Percentiles rank a stretch among this genome's conserved stretches.
Conservation (phyloP, 1,140 invertebrate genomes). For the Neodiprion fabricii region DNA sequence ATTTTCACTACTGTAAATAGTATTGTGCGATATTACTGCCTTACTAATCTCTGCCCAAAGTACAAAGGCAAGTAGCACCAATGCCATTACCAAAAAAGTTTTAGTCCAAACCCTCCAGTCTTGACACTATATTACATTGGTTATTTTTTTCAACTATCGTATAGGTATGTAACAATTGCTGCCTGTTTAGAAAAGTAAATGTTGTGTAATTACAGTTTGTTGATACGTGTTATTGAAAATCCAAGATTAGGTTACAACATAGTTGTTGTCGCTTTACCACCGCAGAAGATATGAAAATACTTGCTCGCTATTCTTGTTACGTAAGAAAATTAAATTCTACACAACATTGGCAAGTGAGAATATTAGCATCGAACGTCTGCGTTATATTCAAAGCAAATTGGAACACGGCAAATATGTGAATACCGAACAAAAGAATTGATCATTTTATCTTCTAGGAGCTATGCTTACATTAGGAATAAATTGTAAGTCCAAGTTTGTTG, state of each 20-base stretch:
- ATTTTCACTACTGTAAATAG: background rate
- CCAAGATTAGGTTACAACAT: background rate
- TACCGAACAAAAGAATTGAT: background rate
- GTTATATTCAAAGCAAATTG: background rate
- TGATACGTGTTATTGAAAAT: background rate
- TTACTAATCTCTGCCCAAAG: background rate
- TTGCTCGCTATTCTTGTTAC: background rate
- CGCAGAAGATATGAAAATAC: background rate
- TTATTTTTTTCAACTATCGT: too few relatives aligned
- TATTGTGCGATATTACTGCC: background rate
- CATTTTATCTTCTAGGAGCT: background rate
- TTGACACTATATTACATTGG: too few relatives aligned
- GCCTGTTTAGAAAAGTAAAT: too few relatives aligned
- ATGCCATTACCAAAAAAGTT: too few relatives aligned
- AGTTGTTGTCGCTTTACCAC: background rate
- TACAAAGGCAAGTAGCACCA: background rate
- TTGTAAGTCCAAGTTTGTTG: background rate
- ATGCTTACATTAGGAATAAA: background rate
- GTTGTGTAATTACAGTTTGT: background rate
- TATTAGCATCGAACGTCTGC: background rate
- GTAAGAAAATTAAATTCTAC: background rate
- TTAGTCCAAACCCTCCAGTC: too few relatives aligned
- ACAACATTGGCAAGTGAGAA: background rate
- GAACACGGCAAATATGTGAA: background rate
- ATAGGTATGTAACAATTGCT: too few relatives aligned